Evolutionary conservation across 2,888 invertebrate species (phyloP).

Genomic region (Tridacna gigas): DNA sequence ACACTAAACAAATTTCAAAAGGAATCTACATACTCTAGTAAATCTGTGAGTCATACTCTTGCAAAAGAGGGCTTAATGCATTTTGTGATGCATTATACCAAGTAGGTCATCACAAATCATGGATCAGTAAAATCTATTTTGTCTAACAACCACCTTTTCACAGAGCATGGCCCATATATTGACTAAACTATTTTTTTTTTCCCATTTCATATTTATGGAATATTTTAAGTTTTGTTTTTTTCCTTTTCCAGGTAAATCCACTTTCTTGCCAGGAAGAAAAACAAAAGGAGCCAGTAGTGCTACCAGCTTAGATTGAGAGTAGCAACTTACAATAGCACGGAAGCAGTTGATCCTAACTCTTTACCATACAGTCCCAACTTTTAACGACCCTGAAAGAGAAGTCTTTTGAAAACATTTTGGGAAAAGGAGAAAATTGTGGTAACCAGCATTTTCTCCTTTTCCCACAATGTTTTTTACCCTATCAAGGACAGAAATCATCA

Average conservation of each 20-base stretch:
- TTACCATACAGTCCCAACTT: not conserved
- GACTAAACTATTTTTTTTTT: no score
- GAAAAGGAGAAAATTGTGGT: not conserved
- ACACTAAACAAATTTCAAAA: no score
- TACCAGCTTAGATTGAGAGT: slow-evolving; percentile 45
- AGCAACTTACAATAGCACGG: not conserved
- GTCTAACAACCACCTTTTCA: no score
- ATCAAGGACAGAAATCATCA: not conserved
- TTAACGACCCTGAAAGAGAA: not conserved
- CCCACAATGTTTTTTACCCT: not conserved
- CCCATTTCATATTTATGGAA: no score
- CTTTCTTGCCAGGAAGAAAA: slow-evolving; percentile 76
- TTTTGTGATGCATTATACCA: no score
- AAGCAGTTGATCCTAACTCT: not conserved
- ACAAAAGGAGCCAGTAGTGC: slow-evolving; percentile 65
- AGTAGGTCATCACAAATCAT: no score
- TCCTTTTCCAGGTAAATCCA: slow-evolving; percentile 72
- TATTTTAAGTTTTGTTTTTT: no score
- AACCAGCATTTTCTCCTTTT: not conserved
- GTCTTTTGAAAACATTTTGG: not conserved
- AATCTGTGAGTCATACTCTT: no score
- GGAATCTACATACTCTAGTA: no score
- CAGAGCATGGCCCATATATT: no score
- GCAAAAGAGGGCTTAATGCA: no score
- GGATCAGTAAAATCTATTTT: no score